Percentiles rank a stretch among this genome's conserved stretches.
phyloP scores from a whole-genome alignment of 1,140 invertebrate genomes.

The Batillaria attramentaria region DNA sequence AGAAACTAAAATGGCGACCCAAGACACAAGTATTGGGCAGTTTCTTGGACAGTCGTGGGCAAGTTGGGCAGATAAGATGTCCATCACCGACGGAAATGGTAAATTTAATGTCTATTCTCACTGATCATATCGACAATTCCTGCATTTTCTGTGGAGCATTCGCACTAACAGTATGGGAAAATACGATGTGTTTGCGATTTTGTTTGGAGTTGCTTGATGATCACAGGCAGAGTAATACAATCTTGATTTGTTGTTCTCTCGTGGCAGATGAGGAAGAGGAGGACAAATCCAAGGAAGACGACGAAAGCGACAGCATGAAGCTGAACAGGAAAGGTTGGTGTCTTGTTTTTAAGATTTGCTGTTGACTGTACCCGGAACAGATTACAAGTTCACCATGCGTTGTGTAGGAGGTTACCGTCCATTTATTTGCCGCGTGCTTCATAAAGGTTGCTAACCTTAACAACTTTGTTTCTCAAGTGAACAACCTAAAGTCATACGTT shows the following conservation, averaged over 20 bases:
- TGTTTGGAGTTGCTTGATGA: conserved; percentile 37
- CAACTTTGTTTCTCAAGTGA: too few relatives aligned
- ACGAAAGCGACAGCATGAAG: conserved; percentile 68
- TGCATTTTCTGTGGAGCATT: too few relatives aligned
- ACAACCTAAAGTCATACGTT: too few relatives aligned
- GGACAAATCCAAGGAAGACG: conserved; percentile 48
- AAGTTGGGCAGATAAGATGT: conserved; percentile 64
- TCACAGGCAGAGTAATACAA: conserved; percentile 30
- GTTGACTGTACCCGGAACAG: conserved; percentile 32
- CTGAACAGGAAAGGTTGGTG: conserved; percentile 59
- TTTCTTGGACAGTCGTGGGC: conserved; percentile 71
- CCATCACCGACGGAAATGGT: conserved; percentile 52
- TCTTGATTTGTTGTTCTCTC: conserved; percentile 33
- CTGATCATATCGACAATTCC: neutral
- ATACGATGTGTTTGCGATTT: conserved; percentile 27
- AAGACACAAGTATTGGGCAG: conserved; percentile 71
- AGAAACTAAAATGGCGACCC: conserved; percentile 73
- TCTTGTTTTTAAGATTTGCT: conserved; percentile 12
- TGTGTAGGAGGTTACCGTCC: too few relatives aligned
- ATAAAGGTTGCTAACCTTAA: too few relatives aligned
- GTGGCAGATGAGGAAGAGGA: conserved; percentile 47
- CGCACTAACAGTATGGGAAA: conserved; percentile 24
- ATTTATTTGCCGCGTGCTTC: too few relatives aligned
- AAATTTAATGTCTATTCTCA: conserved; percentile 42
- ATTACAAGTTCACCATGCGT: too few relatives aligned